Conservation (phyloP, 2,113 vertebrate genomes). For the Hoplias malabaricus region DNA sequence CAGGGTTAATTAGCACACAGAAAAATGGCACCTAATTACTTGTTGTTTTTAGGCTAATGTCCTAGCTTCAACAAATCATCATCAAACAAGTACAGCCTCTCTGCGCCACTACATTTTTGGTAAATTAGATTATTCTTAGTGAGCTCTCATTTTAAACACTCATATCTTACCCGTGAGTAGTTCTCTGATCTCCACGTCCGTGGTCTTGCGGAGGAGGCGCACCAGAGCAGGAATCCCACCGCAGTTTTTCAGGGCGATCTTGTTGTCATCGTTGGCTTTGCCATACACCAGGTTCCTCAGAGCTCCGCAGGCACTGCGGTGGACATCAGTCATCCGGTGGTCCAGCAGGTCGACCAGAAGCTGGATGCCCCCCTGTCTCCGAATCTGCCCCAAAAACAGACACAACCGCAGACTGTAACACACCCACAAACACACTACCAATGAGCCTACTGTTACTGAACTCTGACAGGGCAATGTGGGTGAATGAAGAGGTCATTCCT, state of each 20-base stretch:
- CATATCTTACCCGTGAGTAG: conserved; percentile 87
- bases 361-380: conserved; percentile 95
- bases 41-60: too few species aligned
- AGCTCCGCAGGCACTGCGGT: conserved; percentile 96
- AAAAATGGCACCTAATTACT: too few species aligned
- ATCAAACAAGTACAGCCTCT: neutral
- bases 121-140: too few species aligned
- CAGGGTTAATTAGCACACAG: too few species aligned
- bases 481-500: neutral
- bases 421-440: neutral
- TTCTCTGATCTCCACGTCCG: conserved; percentile 95
- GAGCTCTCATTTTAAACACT: neutral
- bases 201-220: conserved; percentile 91
- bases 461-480: neutral
- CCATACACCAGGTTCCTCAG: conserved; percentile 96
- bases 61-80: too few species aligned
- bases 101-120: neutral
- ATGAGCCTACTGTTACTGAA: neutral
- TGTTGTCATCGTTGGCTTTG: conserved; percentile 97
- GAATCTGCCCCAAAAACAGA: conserved; percentile 76
- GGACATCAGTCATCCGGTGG: conserved; percentile 95
- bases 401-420: neutral
- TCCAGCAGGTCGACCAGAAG: conserved; percentile 95
- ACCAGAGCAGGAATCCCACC: conserved; percentile 95
- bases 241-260: conserved; percentile 96